phyloP scores from a whole-genome alignment of 2,888 invertebrate species.

The Eugnorisma glareosa region DNA sequence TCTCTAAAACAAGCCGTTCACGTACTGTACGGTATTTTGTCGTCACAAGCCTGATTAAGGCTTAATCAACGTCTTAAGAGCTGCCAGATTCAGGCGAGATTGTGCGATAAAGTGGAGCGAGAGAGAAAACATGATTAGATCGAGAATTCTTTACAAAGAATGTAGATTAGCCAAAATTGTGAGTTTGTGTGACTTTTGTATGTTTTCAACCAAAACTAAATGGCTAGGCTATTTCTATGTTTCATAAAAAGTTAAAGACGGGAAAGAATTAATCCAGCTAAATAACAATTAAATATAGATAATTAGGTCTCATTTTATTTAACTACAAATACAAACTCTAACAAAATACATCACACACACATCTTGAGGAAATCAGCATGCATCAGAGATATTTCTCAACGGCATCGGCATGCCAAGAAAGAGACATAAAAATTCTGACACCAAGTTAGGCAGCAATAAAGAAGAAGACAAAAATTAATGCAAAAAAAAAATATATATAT shows the following conservation, averaged over 20 bases:
- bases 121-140: conserved; percentile 18
- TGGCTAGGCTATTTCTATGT: neutral
- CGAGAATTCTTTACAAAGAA: conserved; percentile 25
- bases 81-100: conserved; percentile 63
- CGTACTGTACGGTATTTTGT: conserved; percentile 49
- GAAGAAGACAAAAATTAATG: too few species aligned
- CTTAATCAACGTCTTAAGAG: conserved; percentile 70
- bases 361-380: too few species aligned
- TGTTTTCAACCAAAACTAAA: neutral
- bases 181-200: neutral
- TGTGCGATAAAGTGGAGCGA: conserved; percentile 27
- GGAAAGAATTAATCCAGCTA: too few species aligned
- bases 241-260: neutral
- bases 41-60: conserved; percentile 63
- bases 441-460: too few species aligned
- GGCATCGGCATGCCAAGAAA: too few species aligned
- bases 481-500: too few species aligned
- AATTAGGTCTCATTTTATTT: too few species aligned
- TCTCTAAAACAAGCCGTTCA: neutral
- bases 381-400: too few species aligned
- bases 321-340: too few species aligned
- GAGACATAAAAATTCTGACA: too few species aligned
- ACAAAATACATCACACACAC: too few species aligned
- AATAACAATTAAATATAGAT: too few species aligned
- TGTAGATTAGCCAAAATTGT: neutral